A percentile compares a stretch with the other conserved stretches of the same genome.
Evolutionary conservation across 1,140 invertebrate species (phyloP).

Genomic region (Drosophila grimshawi): DNA sequence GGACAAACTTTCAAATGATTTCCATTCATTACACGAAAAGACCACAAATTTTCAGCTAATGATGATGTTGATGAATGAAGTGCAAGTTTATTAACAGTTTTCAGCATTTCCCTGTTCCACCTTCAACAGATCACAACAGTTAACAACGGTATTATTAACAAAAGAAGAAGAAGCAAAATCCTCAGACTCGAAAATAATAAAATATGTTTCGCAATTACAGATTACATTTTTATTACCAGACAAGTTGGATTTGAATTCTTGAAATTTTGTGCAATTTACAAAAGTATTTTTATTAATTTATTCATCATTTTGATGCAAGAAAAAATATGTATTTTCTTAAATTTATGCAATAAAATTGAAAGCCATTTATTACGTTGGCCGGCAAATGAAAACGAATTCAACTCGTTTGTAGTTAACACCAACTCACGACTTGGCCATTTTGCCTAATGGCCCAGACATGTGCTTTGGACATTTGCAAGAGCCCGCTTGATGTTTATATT

Average conservation of each 20-base stretch:
- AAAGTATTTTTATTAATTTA: not conserved
- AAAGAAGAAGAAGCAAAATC: not conserved
- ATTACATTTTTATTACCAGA: not conserved
- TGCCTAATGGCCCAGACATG: constrained; percentile 63
- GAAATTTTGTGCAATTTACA: no score
- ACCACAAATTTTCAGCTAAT: constrained; percentile 64
- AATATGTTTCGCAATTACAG: constrained; percentile 2
- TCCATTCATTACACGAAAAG: constrained; percentile 63
- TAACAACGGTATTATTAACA: not conserved
- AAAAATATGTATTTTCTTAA: constrained; percentile 1
- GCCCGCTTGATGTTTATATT: constrained; percentile 22
- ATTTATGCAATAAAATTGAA: constrained; percentile 38
- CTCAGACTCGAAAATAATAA: not conserved
- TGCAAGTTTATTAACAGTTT: constrained; percentile 54
- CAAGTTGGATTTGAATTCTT: no score
- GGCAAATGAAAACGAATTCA: constrained; percentile 63
- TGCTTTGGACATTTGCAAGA: constrained; percentile 25
- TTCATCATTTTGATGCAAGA: not conserved
- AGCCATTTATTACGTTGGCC: constrained; percentile 42
- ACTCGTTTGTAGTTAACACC: constrained; percentile 66
- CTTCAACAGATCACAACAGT: not conserved
- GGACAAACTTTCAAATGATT: constrained; percentile 68
- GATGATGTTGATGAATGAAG: constrained; percentile 57
- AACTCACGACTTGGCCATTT: constrained; percentile 72
- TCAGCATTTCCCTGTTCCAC: not conserved